Evolutionary conservation across 2,113 vertebrate genomes (phyloP).

Genomic region (Formicarius rufipectus): DNA sequence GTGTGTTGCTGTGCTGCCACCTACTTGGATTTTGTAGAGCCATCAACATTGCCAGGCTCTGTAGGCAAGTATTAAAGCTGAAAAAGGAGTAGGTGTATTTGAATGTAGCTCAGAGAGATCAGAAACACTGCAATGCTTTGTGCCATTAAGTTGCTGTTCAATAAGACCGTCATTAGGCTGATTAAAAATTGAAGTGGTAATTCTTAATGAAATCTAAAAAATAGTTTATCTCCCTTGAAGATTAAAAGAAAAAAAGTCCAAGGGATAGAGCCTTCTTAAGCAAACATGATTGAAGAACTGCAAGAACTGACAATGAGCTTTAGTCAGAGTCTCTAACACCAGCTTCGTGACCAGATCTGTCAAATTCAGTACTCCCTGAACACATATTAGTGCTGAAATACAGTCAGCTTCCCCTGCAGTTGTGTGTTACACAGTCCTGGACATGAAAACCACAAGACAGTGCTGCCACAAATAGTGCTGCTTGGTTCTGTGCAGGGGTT

Average conservation of each 20-base stretch:
- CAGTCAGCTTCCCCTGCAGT: not conserved
- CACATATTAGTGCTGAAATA: not conserved
- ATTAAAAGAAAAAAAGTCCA: not conserved
- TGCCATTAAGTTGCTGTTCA: not conserved
- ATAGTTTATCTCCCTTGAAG: not conserved
- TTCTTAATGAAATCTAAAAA: constrained; percentile 11
- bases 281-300: not conserved
- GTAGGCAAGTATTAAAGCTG: constrained; percentile 52
- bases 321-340: not conserved
- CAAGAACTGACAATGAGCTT: not conserved
- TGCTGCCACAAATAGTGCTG: not conserved
- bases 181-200: constrained; percentile 28
- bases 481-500: not conserved
- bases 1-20: constrained; percentile 60
- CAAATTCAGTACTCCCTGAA: not conserved
- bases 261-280: not conserved
- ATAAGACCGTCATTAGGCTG: not conserved
- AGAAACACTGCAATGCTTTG: not conserved
- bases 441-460: not conserved
- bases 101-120: constrained; percentile 30
- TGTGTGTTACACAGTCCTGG: not conserved
- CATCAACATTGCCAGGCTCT: constrained; percentile 44
- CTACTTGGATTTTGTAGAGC: constrained; percentile 49
- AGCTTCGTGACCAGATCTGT: not conserved
- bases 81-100: constrained; percentile 45